These are phyloP conservation scores for Lochmaea capreae DNA, from an alignment of 2,888 invertebrate genomes.

Conservation along the genomic window DNA sequence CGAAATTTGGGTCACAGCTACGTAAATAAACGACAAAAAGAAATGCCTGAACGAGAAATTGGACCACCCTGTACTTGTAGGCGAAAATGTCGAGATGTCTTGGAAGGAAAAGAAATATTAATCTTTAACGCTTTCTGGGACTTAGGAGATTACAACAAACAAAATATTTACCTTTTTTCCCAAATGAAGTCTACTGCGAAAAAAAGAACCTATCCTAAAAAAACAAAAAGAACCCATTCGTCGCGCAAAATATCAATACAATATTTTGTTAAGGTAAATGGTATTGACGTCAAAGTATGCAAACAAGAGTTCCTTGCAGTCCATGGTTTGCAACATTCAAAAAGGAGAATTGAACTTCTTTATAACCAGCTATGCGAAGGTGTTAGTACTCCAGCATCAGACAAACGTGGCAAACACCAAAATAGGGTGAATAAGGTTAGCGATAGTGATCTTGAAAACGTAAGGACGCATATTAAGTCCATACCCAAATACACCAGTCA, in stretches of 20 bases:
- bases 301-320: neutral
- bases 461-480: constrained; percentile 40
- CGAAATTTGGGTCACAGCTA: too few species aligned
- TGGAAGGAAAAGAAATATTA: constrained; percentile 1
- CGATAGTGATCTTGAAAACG: constrained; percentile 32
- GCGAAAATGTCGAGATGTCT: neutral
- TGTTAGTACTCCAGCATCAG: constrained; percentile 10
- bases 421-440: constrained; percentile 35
- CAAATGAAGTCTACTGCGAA: constrained; percentile 30
- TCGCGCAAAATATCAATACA: neutral
- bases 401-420: constrained; percentile 15
- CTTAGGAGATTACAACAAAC: constrained; percentile 24
- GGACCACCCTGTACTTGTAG: too few species aligned
- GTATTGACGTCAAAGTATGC: neutral
- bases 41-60: too few species aligned
- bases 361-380: neutral
- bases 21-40: too few species aligned
- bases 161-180: constrained; percentile 28
- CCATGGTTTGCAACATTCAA: neutral
- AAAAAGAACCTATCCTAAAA: constrained; percentile 40
- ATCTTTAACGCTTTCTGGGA: constrained; percentile 33
- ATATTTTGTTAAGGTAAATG: neutral
- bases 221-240: constrained; percentile 38
- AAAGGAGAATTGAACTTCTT: too few species aligned
- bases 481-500: constrained; percentile 40